Conservation (phyloP, 2,888 invertebrate species). For the Mycogona germanica region DNA sequence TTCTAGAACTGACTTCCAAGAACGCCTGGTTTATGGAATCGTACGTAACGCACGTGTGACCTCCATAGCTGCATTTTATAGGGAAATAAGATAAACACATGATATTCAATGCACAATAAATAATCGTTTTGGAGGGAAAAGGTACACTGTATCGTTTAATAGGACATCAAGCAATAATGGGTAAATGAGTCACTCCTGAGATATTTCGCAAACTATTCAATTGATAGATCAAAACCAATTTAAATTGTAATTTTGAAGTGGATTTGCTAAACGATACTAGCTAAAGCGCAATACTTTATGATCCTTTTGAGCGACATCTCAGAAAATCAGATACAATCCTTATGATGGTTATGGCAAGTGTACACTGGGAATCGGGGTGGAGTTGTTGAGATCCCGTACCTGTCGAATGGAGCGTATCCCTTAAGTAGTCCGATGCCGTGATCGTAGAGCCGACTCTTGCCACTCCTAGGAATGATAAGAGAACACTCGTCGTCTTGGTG, state of each 20-base stretch:
- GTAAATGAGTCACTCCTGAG: background rate
- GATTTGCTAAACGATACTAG: background rate
- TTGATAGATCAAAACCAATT: background rate
- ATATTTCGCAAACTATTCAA: background rate
- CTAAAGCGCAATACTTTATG: background rate
- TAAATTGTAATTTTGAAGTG: background rate
- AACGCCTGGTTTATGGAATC: slow-evolving; percentile 82
- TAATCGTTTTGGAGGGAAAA: no score
- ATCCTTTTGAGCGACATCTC: no score
- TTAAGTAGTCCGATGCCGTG: slow-evolving; percentile 11
- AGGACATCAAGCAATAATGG: background rate
- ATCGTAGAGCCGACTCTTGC: slow-evolving; percentile 16
- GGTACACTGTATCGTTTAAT: no score
- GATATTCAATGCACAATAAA: background rate
- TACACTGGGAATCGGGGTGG: background rate
- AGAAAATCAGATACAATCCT: no score
- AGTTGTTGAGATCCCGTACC: slow-evolving; percentile 1
- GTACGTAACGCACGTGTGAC: slow-evolving; percentile 72
- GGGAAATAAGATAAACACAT: background rate
- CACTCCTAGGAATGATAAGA: slow-evolving; percentile 12
- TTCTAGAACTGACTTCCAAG: slow-evolving; percentile 70
- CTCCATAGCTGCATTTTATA: slow-evolving; percentile 44
- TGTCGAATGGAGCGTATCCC: slow-evolving; percentile 15
- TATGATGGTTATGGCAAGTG: no score
- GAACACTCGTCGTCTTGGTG: slow-evolving; percentile 10